phyloP scores from a whole-genome alignment of 92 coral and sea anemone genomes.

The Hydrozoanthus gracilis region DNA sequence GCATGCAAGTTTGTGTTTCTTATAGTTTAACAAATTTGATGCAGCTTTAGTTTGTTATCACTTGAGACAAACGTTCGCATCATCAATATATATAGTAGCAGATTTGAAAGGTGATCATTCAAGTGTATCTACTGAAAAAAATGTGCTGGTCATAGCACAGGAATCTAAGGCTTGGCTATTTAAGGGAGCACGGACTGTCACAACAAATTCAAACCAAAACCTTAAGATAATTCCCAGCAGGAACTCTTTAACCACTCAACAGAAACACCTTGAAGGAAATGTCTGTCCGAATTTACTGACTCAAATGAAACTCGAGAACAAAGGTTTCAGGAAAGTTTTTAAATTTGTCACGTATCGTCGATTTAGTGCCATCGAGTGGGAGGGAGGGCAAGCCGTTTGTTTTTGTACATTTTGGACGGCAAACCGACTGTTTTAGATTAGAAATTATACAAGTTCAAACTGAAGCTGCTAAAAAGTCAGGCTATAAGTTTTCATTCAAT shows the following conservation, averaged over 20 bases:
- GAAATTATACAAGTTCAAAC: neutral
- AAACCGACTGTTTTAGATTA: neutral
- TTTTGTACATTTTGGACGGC: neutral
- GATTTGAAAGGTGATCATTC: neutral
- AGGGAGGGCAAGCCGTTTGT: neutral
- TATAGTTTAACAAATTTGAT: too few species aligned
- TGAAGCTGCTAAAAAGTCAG: neutral
- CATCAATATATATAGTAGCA: neutral
- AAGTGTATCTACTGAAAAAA: neutral
- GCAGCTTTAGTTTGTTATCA: too few species aligned
- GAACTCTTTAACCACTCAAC: slow-evolving; percentile 18
- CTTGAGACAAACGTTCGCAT: neutral
- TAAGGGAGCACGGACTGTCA: neutral
- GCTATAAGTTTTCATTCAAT: neutral
- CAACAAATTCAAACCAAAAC: slow-evolving; percentile 8
- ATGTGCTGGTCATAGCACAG: neutral
- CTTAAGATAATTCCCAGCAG: slow-evolving; percentile 13
- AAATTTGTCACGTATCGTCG: slow-evolving; percentile 32
- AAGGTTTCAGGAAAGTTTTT: neutral
- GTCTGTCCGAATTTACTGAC: neutral
- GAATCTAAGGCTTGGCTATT: neutral
- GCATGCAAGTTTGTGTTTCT: too few species aligned
- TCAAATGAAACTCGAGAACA: slow-evolving; percentile 18
- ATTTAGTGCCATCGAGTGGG: neutral
- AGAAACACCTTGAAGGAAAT: slow-evolving; percentile 12